These are phyloP conservation scores for Boleophthalmus pectinirostris DNA, from an alignment of 2,113 vertebrate species.

Conservation along the genomic window DNA sequence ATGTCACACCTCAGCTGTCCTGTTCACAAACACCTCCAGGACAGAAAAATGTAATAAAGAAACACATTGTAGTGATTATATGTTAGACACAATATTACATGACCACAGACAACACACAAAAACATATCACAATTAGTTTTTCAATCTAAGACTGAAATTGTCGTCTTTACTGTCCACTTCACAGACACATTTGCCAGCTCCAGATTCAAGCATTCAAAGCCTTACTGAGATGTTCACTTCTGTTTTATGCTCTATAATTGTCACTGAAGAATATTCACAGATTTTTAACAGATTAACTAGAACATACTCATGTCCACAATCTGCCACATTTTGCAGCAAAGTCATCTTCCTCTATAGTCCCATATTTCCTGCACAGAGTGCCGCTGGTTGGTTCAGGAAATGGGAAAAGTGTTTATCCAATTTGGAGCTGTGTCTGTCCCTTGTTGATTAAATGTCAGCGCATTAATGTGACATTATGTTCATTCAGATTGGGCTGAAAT, in stretches of 20 bases:
- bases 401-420: constrained; percentile 62
- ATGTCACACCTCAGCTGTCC: too few species aligned
- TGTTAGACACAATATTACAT: too few species aligned
- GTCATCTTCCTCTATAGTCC: not conserved
- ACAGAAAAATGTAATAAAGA: too few species aligned
- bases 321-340: not conserved
- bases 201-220: not conserved
- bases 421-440: constrained; percentile 61
- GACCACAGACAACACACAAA: too few species aligned
- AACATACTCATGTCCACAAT: not conserved
- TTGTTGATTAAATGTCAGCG: constrained; percentile 77
- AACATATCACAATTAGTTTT: too few species aligned
- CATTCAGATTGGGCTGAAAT: constrained; percentile 54
- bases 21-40: too few species aligned
- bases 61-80: too few species aligned
- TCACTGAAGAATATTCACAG: too few species aligned
- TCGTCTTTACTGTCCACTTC: not conserved
- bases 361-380: not conserved
- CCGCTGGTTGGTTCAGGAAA: not conserved
- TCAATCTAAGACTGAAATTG: not conserved
- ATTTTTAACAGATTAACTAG: not conserved
- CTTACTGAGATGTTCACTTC: not conserved
- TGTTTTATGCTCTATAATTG: not conserved
- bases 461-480: constrained; percentile 70
- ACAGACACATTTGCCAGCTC: not conserved